phyloP scores from a whole-genome alignment of 1,140 invertebrate species.

The Ceratina calcarata region DNA sequence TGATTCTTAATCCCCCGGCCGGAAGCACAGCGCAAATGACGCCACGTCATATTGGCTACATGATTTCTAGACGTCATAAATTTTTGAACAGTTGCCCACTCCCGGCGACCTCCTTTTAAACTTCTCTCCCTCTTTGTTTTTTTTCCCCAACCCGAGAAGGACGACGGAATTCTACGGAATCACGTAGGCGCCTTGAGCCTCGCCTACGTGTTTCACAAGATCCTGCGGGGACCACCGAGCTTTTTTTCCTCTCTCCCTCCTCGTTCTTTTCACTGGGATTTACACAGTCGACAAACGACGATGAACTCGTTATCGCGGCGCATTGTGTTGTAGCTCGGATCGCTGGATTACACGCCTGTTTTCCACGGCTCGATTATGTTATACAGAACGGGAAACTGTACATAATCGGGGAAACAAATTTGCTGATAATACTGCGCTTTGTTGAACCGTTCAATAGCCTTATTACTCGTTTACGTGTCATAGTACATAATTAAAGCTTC shows the following conservation, averaged over 20 bases:
- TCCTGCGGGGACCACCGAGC: constrained; percentile 31
- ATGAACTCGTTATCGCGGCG: constrained; percentile 68
- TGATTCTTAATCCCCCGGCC: too few relatives aligned
- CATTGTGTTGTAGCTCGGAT: constrained; percentile 37
- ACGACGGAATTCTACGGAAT: constrained; percentile 53
- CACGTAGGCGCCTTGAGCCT: constrained; percentile 59
- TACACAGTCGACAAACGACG: constrained; percentile 60
- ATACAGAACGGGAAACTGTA: not conserved
- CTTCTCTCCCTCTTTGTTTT: not conserved
- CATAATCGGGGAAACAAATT: not conserved
- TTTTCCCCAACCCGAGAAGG: not conserved
- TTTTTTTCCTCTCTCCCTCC: constrained; percentile 19
- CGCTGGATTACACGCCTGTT: constrained; percentile 46
- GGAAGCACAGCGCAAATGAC: too few relatives aligned
- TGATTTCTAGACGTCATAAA: too few relatives aligned
- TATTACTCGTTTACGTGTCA: too few relatives aligned
- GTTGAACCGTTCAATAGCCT: too few relatives aligned
- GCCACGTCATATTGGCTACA: too few relatives aligned
- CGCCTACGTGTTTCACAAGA: constrained; percentile 37
- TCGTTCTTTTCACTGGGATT: constrained; percentile 58
- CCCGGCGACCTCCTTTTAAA: not conserved
- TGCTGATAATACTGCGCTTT: not conserved
- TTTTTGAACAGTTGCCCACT: not conserved
- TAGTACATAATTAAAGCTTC: too few relatives aligned
- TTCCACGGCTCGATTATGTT: not conserved